These are phyloP conservation scores for Vireo altiloquus DNA, from an alignment of 2,113 vertebrate genomes.

Conservation along the genomic window DNA sequence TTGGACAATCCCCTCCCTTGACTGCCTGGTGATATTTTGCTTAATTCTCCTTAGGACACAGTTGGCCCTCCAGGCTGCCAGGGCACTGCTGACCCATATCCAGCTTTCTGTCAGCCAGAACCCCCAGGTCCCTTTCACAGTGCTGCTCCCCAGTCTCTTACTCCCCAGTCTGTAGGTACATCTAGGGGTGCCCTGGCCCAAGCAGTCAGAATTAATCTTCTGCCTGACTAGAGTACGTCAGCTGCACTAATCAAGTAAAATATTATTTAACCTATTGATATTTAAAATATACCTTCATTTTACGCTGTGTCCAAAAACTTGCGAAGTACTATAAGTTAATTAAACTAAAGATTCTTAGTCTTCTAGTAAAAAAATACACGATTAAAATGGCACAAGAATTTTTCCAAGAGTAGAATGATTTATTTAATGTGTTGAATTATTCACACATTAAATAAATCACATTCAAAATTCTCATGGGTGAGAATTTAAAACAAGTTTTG, in stretches of 20 bases:
- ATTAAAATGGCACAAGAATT: neutral
- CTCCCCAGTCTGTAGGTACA: neutral
- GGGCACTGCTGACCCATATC: neutral
- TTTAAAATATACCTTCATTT: neutral
- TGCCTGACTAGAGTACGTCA: neutral
- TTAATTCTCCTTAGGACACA: neutral
- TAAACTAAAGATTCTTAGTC: neutral
- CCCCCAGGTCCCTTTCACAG: neutral
- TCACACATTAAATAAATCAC: no score
- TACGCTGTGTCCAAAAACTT: neutral
- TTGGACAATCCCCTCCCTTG: neutral
- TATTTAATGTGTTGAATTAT: neutral
- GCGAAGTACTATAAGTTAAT: neutral
- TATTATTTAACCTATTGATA: neutral
- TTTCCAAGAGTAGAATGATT: neutral
- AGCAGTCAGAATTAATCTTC: neutral
- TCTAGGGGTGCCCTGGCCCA: neutral
- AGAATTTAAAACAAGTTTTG: neutral
- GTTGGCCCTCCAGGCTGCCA: neutral
- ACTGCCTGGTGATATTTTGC: neutral
- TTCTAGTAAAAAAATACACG: neutral
- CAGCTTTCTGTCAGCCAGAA: neutral
- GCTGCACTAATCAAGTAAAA: neutral
- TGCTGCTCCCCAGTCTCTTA: neutral
- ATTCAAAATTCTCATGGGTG: neutral